Percentiles rank a stretch among this genome's conserved stretches.
Evolutionary conservation across 2,888 invertebrate species (phyloP).

Genomic region (Metopia argyrocephala): DNA sequence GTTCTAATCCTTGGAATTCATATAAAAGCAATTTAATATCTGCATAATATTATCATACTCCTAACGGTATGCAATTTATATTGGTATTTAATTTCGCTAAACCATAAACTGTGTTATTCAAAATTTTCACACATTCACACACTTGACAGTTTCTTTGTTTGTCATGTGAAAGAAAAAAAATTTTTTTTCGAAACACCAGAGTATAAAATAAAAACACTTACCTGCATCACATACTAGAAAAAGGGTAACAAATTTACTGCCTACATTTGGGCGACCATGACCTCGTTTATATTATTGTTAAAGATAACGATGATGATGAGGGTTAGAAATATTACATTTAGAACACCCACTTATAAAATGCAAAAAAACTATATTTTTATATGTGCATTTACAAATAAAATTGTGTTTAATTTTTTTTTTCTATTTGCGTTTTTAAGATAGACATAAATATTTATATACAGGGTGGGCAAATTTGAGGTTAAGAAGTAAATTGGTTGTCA

Average conservation of each 20-base stretch:
- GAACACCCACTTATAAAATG: not conserved
- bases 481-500: too few relatives aligned
- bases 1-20: not conserved
- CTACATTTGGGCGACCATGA: constrained; percentile 47
- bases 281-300: constrained; percentile 37
- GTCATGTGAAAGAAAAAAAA: not conserved
- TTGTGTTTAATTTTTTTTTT: constrained; percentile 12
- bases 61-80: constrained; percentile 29
- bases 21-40: not conserved
- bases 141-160: not conserved
- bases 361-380: too few relatives aligned
- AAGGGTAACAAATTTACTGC: constrained; percentile 3
- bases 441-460: too few relatives aligned
- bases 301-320: constrained; percentile 1
- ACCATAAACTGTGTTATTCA: not conserved
- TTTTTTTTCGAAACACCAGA: too few relatives aligned
- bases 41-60: not conserved
- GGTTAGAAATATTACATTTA: not conserved
- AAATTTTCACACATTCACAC: not conserved
- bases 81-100: constrained; percentile 4
- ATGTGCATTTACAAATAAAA: too few relatives aligned
- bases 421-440: constrained; percentile 14
- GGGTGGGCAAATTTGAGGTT: too few relatives aligned
- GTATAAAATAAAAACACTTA: not conserved
- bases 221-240: not conserved